A percentile compares a stretch with the other conserved stretches of the same genome.
These are phyloP conservation scores for Schrankia costaestrigalis DNA, from an alignment of 2,888 invertebrate genomes.

Conservation along the genomic window DNA sequence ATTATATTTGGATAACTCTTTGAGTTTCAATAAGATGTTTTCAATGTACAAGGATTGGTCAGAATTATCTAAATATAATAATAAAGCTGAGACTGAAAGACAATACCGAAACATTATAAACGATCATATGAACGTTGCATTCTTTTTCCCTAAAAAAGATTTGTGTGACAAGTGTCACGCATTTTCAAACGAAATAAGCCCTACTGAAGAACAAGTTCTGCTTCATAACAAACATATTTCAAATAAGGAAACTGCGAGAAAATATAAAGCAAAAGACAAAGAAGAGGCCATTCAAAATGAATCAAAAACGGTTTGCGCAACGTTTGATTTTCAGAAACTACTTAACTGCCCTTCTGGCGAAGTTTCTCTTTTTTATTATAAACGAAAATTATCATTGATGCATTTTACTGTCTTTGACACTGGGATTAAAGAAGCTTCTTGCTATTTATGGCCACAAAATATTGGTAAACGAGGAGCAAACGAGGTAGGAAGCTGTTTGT, in stretches of 20 bases:
- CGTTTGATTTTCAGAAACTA: slow-evolving; percentile 17
- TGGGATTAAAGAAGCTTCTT: slow-evolving; percentile 7
- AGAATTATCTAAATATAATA: slow-evolving; percentile 7
- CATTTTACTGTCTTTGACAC: slow-evolving; percentile 14
- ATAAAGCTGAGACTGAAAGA: slow-evolving; percentile 9
- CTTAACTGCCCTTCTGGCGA: slow-evolving; percentile 14
- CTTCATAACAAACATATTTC: slow-evolving; percentile 3
- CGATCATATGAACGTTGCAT: slow-evolving; percentile 6
- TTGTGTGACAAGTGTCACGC: slow-evolving; percentile 9
- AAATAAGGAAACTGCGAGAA: slow-evolving; percentile 5
- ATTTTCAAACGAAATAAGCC: slow-evolving; percentile 1
- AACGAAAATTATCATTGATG: slow-evolving; percentile 10
- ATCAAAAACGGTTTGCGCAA: slow-evolving; percentile 4
- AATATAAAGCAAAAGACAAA: slow-evolving; percentile 9
- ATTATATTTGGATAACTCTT: slow-evolving; percentile 12
- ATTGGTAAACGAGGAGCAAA: slow-evolving; percentile 10
- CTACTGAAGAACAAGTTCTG: slow-evolving; percentile 1
- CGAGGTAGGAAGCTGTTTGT: slow-evolving; percentile 13
- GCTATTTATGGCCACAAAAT: slow-evolving; percentile 15
- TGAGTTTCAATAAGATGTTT: slow-evolving; percentile 15
- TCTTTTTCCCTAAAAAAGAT: slow-evolving; percentile 5
- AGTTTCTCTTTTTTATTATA: slow-evolving; percentile 18
- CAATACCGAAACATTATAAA: slow-evolving; percentile 15
- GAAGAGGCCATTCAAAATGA: slow-evolving; percentile 1
- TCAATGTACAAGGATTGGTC: slow-evolving; percentile 17